These are phyloP conservation scores for Ormyrus thymus DNA, from an alignment of 2,888 invertebrate genomes.

Conservation along the genomic window DNA sequence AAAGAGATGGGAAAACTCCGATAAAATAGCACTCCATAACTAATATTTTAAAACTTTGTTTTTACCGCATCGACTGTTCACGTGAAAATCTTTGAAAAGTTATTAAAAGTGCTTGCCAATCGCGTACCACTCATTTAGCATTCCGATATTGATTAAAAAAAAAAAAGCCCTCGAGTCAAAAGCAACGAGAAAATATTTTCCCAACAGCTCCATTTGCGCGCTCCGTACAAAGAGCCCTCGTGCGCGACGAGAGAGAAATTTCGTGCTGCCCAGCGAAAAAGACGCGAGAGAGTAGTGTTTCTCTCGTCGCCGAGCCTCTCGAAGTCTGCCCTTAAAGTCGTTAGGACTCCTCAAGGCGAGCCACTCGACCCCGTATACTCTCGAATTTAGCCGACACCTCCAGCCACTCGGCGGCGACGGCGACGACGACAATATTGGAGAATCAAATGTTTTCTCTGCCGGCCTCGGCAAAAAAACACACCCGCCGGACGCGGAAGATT, in stretches of 20 bases:
- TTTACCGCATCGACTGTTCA: too few species aligned
- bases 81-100: too few species aligned
- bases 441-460: constrained; percentile 30
- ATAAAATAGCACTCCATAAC: neutral
- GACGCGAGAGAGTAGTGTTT: constrained; percentile 29
- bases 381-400: constrained; percentile 15
- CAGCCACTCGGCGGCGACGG: neutral
- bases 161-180: neutral
- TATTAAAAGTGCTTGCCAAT: too few species aligned
- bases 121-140: too few species aligned
- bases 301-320: constrained; percentile 36
- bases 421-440: constrained; percentile 44
- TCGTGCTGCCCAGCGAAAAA: neutral
- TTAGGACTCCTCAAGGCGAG: constrained; percentile 48
- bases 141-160: too few species aligned
- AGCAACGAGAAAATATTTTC: constrained; percentile 22
- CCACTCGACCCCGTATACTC: constrained; percentile 38
- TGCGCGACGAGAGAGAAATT: neutral
- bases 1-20: neutral
- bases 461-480: constrained; percentile 6
- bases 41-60: too few species aligned
- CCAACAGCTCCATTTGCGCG: neutral
- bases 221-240: too few species aligned
- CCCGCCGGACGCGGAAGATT: constrained; percentile 15
- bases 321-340: constrained; percentile 50